Percentiles rank a stretch among this genome's conserved stretches.
Conservation (phyloP, 2,888 invertebrate species). For the Cryptus viduatorius region DNA sequence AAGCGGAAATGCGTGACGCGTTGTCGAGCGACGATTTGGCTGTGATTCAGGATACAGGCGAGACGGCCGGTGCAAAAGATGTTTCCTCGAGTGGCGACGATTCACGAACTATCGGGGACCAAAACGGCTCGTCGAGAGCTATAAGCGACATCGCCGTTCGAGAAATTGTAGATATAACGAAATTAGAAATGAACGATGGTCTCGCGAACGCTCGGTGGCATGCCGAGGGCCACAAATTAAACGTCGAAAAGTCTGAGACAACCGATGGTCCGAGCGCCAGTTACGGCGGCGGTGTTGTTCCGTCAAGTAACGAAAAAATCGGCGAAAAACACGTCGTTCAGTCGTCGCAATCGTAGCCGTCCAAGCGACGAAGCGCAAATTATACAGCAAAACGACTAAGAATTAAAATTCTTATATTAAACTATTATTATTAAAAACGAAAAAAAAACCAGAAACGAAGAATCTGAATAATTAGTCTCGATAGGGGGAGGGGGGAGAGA, state of each 20-base stretch:
- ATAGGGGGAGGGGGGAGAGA: conserved; percentile 52
- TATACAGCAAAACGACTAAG: conserved; percentile 40
- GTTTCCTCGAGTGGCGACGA: conserved; percentile 22
- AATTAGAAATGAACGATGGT: conserved; percentile 46
- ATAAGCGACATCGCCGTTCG: conserved; percentile 13
- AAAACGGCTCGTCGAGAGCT: conserved; percentile 42
- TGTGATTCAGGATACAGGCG: conserved; percentile 32
- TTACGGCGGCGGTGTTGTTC: background rate
- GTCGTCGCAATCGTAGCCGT: conserved; percentile 64
- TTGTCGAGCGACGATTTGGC: conserved; percentile 13
- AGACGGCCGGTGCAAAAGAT: background rate
- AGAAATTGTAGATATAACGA: conserved; percentile 57
- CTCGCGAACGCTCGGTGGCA: conserved; percentile 11
- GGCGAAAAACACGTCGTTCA: conserved; percentile 27
- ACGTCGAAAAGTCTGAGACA: conserved; percentile 20
- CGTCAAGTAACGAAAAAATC: conserved; percentile 31
- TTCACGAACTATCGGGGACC: conserved; percentile 52
- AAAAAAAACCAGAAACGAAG: conserved; percentile 4
- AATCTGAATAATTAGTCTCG: conserved; percentile 61
- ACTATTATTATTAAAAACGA: conserved; percentile 45
- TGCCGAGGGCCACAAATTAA: background rate
- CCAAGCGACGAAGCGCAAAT: conserved; percentile 57
- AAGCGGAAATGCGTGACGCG: background rate
- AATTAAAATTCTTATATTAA: conserved; percentile 37
- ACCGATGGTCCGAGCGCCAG: conserved; percentile 8